Evolutionary conservation across 2,888 invertebrate species (phyloP), one percentile per base, ranked within the genome.

Genomic region (Uloborus plumipes): DNA sequence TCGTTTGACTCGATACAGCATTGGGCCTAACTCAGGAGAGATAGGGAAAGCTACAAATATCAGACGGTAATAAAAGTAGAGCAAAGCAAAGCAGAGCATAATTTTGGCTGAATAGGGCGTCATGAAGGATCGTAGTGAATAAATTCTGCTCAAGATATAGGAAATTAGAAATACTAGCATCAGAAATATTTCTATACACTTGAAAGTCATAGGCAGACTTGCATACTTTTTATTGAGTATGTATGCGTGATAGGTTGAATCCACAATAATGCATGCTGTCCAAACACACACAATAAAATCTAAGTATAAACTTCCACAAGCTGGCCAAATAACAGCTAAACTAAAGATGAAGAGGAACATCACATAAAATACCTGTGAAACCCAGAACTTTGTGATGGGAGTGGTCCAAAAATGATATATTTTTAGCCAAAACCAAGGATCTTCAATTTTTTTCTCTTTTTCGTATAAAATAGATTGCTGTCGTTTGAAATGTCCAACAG

Each of bases 11-110:
- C 90, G 87, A 65, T 90, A 89, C 53, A 90, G 85, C 87, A 90
- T 88, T 0, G 90, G 90, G 49, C 90, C 90, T n/a, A 89, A 87
- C 14, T 88, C 89, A 4, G 88, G 88, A 72, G 88, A 88, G 76
- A 90, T 89, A 0, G 90, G 90, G 22, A 90, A 87, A 86, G 90
- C 89, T 69, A 89, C 88, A 79, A 88, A 89, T 51, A 90, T 87
- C 11, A 90, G 88, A 4, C 90, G 87, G 85, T 90, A 90, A 86
- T 89, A 90, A 86, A 89, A 89, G 86, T 90, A 90, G 20, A 91
- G 87, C 18, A 91, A 86, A 26, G 87, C 89, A 18, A 87, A 61
- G 72, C 89, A 88, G 84, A 89, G 85, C 59, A 89, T 85, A 15
- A 88, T 87, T 85, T 89, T 88, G 65, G 88, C 87, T 22, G 87